Evolutionary conservation across 2,113 vertebrate species (phyloP), one percentile per base, ranked within the genome.

Genomic region (Nothoprocta pentlandii): DNA sequence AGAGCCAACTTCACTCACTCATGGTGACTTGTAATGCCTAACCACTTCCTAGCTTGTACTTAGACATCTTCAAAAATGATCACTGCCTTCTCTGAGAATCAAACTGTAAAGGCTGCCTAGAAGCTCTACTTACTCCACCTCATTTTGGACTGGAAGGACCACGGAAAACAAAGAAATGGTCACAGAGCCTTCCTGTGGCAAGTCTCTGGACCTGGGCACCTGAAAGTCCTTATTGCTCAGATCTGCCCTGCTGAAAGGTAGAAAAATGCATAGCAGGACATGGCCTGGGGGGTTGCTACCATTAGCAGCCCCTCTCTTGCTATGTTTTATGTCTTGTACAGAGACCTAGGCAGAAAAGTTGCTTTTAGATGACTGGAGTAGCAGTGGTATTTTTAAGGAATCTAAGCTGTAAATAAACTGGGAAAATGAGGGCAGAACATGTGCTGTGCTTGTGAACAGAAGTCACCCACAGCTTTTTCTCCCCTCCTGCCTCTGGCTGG

Each of bases 291-390:
- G 10, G 5, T 3, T 3, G 12, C 3, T 89, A 70, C 73, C n/a
- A 1, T 36, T 17, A 62, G 74, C 0, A 4, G 87, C 4, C 34
- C 25, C 16, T 53, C 6, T 80, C 14, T 9, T 4, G 0, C 5
- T 26, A 14, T 25, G 53, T 42, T 13, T 87, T 30, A 54, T 68
- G 22, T 17, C 32, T 17, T 84, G 16, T 14, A 4, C 10, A 59
- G 36, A 34, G 51, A 28, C 53, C 14, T 30, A 59, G 32, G 7
- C 4, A 34, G 8, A 44, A 19, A 26, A 68, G 49, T 8, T n/a
- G 49, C 62, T 12, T 15, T 61, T 23, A 3, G 67, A 20, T n/a
- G 73, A 10, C 8, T 39, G 42, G n/a, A 85, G 12, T 15, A 68
- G 17, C 19, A 0, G 7, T 62, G 44, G 19, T 58, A 30, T 36